Evolutionary conservation across 1,140 invertebrate species (phyloP), one percentile per base, ranked within the genome.

Genomic region (Aplysia californica): DNA sequence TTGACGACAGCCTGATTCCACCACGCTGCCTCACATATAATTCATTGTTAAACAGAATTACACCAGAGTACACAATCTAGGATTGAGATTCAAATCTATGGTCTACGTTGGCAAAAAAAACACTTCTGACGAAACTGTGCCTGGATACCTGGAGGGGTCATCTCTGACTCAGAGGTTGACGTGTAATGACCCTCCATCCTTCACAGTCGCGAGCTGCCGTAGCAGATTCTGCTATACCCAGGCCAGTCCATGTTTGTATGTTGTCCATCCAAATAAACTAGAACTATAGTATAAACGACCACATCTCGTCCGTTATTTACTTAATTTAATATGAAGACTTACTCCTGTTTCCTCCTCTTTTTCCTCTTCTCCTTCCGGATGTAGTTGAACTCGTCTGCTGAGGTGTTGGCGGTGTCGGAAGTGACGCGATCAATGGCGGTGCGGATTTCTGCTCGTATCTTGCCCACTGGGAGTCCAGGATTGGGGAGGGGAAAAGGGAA

Each of bases 361-460:
- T 41, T 41, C 31, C 38, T 68, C 50, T 26, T 68, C 21, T 26
- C 3, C 2, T 3, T 68, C 2, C 23, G n/a, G 50, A 41, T 20
- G 31, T 23, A n/a, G 26, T 68, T 3, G 50, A 44, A 36, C 66
- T 68, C 38, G 20, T 68, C 66, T 68, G 5, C 39, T 44, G 66
- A 68, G 2, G 66, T 68, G 31, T 68, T 68, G 2, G 15, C 66
- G 5, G 66, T 68, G 23, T 68, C 66, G 23, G 66, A 68, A 2
- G 66, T 68, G 38, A 68, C 66, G 26, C 2, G 66, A 0, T 68
- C 66, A 41, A 68, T 20, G 5, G 20, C 39, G 56, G 56, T 26
- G 20, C 55, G 31, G 21, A 59, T 72, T n/a, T n/a, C n/a, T n/a
- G n/a, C n/a, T n/a, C n/a, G n/a, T n/a, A n/a, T n/a, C n/a, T n/a